Evolutionary conservation across 2,888 invertebrate genomes (phyloP).

Genomic region (Acrobasis consociella): DNA sequence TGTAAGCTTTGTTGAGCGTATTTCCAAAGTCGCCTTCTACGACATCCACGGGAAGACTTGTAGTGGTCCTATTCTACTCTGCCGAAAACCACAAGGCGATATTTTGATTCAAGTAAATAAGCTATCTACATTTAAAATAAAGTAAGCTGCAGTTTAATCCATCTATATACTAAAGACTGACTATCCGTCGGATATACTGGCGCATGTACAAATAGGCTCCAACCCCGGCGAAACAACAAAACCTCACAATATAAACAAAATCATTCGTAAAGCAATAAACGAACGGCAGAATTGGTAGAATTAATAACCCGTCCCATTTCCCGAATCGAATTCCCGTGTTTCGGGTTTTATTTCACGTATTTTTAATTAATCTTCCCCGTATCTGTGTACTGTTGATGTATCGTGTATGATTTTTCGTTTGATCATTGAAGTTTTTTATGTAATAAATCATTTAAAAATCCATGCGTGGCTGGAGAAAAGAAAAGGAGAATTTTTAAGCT

Average conservation of each 20-base stretch:
- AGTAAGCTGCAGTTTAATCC: too few relatives aligned
- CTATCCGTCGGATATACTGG: too few relatives aligned
- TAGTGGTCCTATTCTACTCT: too few relatives aligned
- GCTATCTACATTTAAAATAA: too few relatives aligned
- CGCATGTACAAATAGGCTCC: too few relatives aligned
- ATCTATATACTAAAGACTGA: too few relatives aligned
- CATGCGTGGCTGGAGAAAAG: background rate
- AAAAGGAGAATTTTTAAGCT: background rate
- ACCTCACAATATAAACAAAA: conserved; percentile 12
- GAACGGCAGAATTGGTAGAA: conserved; percentile 2
- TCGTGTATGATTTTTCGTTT: conserved; percentile 5
- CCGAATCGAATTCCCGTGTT: conserved; percentile 19
- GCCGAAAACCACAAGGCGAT: too few relatives aligned
- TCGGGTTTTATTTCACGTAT: conserved; percentile 11
- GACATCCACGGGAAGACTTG: too few relatives aligned
- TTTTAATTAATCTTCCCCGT: conserved; percentile 10
- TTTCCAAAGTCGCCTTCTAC: too few relatives aligned
- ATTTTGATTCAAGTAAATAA: too few relatives aligned
- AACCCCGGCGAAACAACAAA: background rate
- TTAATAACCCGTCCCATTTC: conserved; percentile 12
- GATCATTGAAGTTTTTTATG: background rate
- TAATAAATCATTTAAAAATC: background rate
- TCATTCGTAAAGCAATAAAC: conserved; percentile 10
- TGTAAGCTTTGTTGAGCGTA: too few relatives aligned
- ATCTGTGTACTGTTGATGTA: conserved; percentile 8